phyloP scores from a whole-genome alignment of 2,113 vertebrate species.

The Empidonax traillii region DNA sequence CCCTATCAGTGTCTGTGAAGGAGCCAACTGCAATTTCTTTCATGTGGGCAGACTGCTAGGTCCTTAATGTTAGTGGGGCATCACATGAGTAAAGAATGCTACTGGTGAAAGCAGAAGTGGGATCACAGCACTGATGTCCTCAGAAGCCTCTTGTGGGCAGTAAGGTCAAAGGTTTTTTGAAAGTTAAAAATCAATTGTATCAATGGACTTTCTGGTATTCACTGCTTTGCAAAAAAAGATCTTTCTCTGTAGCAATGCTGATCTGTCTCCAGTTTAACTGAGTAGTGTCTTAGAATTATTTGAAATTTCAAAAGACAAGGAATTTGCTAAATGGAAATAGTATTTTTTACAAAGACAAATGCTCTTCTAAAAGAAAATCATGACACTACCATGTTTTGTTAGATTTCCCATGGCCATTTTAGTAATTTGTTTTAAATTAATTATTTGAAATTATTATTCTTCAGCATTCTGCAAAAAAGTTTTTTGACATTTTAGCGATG shows the following conservation, averaged over 20 bases:
- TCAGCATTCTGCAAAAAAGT: neutral
- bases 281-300: neutral
- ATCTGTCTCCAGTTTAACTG: neutral
- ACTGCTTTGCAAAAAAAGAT: neutral
- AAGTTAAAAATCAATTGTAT: neutral
- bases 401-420: neutral
- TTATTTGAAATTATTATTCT: neutral
- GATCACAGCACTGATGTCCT: neutral
- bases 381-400: neutral
- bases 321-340: neutral
- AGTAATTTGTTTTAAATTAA: neutral
- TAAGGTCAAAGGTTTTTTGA: neutral
- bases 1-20: neutral
- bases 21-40: neutral
- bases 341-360: neutral
- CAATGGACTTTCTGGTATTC: neutral
- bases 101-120: neutral
- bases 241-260: neutral
- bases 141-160: neutral
- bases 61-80: neutral
- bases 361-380: neutral
- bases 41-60: neutral
- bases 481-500: neutral
- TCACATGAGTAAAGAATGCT: neutral
- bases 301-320: neutral